phyloP scores from a whole-genome alignment of 2,797 vertebrate species.

The Sus cebifrons region DNA sequence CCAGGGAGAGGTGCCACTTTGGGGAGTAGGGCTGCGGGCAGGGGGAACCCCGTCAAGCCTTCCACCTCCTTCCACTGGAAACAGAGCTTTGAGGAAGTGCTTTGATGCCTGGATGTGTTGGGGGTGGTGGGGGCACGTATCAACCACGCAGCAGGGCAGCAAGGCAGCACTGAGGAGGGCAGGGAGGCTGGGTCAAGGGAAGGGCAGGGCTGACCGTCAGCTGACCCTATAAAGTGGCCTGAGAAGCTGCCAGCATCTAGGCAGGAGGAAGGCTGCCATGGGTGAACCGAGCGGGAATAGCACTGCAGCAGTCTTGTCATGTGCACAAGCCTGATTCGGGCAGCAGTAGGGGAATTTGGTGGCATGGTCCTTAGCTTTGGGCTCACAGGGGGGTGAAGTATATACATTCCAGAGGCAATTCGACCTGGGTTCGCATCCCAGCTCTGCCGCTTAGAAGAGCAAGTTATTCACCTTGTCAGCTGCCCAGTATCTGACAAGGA shows the following conservation, averaged over 20 bases:
- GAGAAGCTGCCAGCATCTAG: not conserved
- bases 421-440: not conserved
- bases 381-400: not conserved
- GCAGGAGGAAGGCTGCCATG: not conserved
- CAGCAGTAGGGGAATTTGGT: accelerated
- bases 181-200: not conserved
- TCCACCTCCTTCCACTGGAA: not conserved
- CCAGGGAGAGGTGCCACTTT: constrained; percentile 79
- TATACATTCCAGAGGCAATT: too few relatives aligned
- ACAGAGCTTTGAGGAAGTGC: constrained; percentile 50
- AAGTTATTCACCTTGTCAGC: not conserved
- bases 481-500: not conserved
- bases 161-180: not conserved
- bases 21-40: constrained; percentile 43
- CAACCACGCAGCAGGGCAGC: not conserved
- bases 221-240: not conserved
- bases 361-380: not conserved
- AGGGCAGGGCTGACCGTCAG: not conserved
- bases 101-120: not conserved
- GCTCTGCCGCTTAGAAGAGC: not conserved
- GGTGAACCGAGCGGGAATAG: accelerated
- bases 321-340: accelerated
- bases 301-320: not conserved
- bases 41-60: not conserved
- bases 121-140: not conserved